Conservation (phyloP, 2,888 invertebrate species). For the Gonocerus acuteangulatus region DNA sequence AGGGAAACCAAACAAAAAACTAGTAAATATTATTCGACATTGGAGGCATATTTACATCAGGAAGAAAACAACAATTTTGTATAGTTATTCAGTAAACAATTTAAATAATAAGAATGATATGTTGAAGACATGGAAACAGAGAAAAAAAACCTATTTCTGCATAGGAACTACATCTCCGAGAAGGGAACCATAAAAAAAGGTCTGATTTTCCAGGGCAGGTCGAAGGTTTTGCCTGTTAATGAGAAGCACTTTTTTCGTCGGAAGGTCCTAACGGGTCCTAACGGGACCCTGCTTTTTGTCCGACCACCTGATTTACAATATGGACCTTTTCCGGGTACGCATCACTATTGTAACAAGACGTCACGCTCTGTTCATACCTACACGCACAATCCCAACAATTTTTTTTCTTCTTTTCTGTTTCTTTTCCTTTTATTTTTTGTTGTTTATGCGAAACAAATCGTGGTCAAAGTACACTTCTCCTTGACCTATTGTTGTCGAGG, state of each 20-base stretch:
- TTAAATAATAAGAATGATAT: too few species aligned
- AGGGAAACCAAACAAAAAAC: too few species aligned
- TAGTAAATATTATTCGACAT: too few species aligned
- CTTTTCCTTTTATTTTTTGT: background rate
- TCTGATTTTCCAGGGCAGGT: background rate
- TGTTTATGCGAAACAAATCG: background rate
- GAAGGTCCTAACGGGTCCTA: conserved; percentile 3
- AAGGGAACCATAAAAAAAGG: background rate
- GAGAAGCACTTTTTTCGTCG: background rate
- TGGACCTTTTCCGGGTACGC: conserved; percentile 11
- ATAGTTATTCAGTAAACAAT: too few species aligned
- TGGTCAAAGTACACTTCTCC: background rate
- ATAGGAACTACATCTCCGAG: background rate
- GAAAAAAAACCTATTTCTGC: too few species aligned
- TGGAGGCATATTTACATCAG: too few species aligned
- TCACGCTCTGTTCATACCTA: background rate
- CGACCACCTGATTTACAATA: conserved; percentile 7
- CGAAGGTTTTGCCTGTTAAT: conserved; percentile 4
- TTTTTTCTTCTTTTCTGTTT: background rate
- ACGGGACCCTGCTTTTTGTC: conserved; percentile 13
- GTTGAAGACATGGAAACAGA: too few species aligned
- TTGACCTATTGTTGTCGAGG: too few species aligned
- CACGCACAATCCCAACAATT: background rate
- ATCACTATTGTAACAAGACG: conserved; percentile 1
- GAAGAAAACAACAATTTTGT: too few species aligned